phyloP scores from a whole-genome alignment of 2,113 vertebrate genomes.

The Oenanthe melanoleuca region DNA sequence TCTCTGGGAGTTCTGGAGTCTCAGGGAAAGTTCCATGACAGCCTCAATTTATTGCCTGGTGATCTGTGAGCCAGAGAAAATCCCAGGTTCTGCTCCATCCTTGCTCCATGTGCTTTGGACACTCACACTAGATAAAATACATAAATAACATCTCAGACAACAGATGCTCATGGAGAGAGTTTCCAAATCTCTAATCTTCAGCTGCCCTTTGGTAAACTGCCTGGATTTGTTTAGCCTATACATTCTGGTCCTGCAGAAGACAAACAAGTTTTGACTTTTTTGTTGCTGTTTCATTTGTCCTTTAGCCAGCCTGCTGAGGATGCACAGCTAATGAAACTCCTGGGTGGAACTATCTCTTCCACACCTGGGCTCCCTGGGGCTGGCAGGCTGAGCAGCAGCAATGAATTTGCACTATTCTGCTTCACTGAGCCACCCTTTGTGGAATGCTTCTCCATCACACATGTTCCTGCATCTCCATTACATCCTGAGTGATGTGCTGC shows the following conservation, averaged over 20 bases:
- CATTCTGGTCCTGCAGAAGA: not conserved
- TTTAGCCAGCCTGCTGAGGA: not conserved
- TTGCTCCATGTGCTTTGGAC: not conserved
- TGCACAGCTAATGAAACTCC: not conserved
- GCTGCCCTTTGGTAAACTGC: not conserved
- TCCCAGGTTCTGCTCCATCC: not conserved
- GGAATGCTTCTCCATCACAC: slow-evolving; percentile 52
- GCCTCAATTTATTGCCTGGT: not conserved
- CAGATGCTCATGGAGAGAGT: not conserved
- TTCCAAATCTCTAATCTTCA: not conserved
- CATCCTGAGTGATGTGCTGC: not conserved
- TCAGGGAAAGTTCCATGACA: not conserved
- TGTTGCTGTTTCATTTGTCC: not conserved
- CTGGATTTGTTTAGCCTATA: not conserved
- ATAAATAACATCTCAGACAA: not conserved
- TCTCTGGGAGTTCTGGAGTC: not conserved
- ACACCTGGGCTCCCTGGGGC: not conserved
- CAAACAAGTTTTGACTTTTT: not conserved
- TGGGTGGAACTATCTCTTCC: not conserved
- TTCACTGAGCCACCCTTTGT: slow-evolving; percentile 41
- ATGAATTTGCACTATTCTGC: slow-evolving; percentile 32
- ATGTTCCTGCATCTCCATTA: slow-evolving; percentile 28
- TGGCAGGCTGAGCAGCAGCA: not conserved
- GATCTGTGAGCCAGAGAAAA: not conserved
- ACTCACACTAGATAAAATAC: not conserved